A percentile compares a stretch with the other conserved stretches of the same genome.
phyloP scores from a whole-genome alignment of 2,113 vertebrate genomes.

The Bubo blakistoni region DNA sequence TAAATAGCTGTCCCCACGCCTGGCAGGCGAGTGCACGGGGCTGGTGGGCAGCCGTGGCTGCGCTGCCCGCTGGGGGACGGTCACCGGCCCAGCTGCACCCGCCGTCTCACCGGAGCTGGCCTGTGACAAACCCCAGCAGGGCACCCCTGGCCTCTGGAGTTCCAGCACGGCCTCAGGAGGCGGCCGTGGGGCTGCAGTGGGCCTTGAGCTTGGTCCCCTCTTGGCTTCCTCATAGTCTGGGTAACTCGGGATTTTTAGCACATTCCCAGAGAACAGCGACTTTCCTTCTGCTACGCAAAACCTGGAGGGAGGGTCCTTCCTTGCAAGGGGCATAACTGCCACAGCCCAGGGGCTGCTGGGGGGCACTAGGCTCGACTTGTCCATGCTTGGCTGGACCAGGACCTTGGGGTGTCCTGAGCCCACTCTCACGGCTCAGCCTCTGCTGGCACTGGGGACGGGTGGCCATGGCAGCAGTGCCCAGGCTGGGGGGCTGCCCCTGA shows the following conservation, averaged over 20 bases:
- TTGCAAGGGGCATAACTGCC: rapidly evolving
- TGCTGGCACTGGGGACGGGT: rapidly evolving
- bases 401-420: background rate
- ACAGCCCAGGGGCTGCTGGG: background rate
- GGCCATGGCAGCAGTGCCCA: background rate
- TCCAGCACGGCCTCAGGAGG: background rate
- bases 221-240: background rate
- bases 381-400: background rate
- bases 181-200: rapidly evolving
- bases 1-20: slow-evolving; percentile 23
- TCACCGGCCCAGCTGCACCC: background rate
- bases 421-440: rapidly evolving
- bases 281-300: background rate
- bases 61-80: background rate
- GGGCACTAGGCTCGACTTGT: rapidly evolving
- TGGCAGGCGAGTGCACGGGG: background rate
- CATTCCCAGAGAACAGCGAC: rapidly evolving
- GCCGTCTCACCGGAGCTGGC: rapidly evolving
- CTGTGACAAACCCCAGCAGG: rapidly evolving
- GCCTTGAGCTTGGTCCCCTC: background rate
- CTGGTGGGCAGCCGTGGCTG: background rate
- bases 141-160: background rate
- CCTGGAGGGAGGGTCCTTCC: background rate
- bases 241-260: background rate
- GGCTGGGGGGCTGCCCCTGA: background rate